Conservation (phyloP, 2,888 invertebrate genomes). For the Coelinius sp. region DNA sequence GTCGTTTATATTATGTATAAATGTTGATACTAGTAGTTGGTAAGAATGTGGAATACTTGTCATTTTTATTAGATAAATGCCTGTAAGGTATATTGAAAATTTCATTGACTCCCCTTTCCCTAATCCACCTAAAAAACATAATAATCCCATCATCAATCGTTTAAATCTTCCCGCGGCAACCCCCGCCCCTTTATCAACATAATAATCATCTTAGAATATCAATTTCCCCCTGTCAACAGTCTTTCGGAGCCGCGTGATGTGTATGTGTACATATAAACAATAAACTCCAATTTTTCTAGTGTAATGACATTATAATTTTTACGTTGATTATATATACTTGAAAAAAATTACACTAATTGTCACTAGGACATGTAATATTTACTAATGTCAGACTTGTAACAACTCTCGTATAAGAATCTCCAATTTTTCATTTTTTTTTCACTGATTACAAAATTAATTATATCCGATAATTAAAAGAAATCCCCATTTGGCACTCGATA, state of each 20-base stretch:
- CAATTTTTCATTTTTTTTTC: not conserved
- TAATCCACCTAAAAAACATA: not conserved
- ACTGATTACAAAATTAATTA: not conserved
- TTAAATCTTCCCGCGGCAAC: slow-evolving; percentile 24
- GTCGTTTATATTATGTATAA: slow-evolving; percentile 68
- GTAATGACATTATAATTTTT: slow-evolving; percentile 54
- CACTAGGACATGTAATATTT: slow-evolving; percentile 56
- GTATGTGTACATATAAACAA: slow-evolving; percentile 59
- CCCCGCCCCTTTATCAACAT: not conserved
- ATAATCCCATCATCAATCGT: slow-evolving; percentile 1
- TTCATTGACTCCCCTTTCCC: slow-evolving; percentile 25
- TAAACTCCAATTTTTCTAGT: slow-evolving; percentile 46
- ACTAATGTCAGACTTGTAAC: slow-evolving; percentile 54
- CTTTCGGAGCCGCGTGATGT: slow-evolving; percentile 52
- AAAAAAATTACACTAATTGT: slow-evolving; percentile 54
- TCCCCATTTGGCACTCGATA: slow-evolving; percentile 16
- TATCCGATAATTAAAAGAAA: not conserved
- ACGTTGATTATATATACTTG: slow-evolving; percentile 54
- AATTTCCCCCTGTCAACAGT: slow-evolving; percentile 30
- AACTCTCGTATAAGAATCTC: slow-evolving; percentile 20
- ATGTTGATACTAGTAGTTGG: slow-evolving; percentile 67
- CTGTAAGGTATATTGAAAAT: slow-evolving; percentile 26
- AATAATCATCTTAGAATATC: slow-evolving; percentile 18
- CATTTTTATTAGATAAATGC: slow-evolving; percentile 54
- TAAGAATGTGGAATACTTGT: slow-evolving; percentile 66